Conservation (phyloP, 2,888 invertebrate species). For the Hipparchia semele region DNA sequence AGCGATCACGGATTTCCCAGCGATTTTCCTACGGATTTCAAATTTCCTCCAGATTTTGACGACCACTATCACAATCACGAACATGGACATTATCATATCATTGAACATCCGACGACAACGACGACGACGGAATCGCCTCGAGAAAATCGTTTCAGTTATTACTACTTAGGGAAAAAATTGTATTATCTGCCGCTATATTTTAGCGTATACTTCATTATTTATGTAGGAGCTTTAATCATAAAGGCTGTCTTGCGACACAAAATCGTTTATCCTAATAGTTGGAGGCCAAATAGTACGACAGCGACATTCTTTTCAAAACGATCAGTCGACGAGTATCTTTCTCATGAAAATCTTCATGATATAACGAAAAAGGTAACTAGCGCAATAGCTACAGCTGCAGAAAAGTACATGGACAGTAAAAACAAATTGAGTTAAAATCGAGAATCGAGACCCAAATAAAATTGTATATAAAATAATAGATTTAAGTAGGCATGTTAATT, state of each 20-base stretch:
- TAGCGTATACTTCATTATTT: conserved; percentile 87
- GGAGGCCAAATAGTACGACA: conserved; percentile 68
- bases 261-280: conserved; percentile 85
- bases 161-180: conserved; percentile 88
- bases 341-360: conserved; percentile 76
- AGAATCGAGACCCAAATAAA: background rate
- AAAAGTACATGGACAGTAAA: conserved; percentile 61
- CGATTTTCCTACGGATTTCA: conserved; percentile 74
- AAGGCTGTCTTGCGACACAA: conserved; percentile 89
- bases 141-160: conserved; percentile 87
- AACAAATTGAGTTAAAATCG: conserved; percentile 36
- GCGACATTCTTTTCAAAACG: conserved; percentile 71
- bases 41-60: conserved; percentile 71
- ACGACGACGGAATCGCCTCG: conserved; percentile 80
- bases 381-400: conserved; percentile 68
- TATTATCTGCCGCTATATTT: conserved; percentile 90
- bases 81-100: conserved; percentile 65
- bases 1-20: conserved; percentile 73
- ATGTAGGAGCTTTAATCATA: conserved; percentile 87
- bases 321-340: conserved; percentile 72
- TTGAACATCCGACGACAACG: conserved; percentile 67
- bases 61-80: conserved; percentile 54
- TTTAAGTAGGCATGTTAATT: background rate
- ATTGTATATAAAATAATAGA: conserved; percentile 25
- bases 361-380: conserved; percentile 74